Conservation (phyloP, 2,888 invertebrate genomes). For the Rambutsinella grinnellia region DNA sequence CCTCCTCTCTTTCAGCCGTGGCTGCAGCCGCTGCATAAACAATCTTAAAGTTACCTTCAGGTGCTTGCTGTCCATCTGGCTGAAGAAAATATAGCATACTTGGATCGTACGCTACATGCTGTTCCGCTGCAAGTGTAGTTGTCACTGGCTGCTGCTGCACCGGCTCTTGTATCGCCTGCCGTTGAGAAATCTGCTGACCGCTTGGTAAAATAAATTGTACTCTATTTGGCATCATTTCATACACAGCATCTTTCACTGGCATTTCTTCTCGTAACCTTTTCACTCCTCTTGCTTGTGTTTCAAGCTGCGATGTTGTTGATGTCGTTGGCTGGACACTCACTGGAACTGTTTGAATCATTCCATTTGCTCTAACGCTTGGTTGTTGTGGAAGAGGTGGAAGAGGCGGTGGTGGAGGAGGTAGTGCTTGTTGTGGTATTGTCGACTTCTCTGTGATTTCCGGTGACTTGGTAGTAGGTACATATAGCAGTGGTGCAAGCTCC, state of each 20-base stretch:
- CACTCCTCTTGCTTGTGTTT: no score
- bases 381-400: neutral
- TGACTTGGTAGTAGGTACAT: neutral
- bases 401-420: neutral
- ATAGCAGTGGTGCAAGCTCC: no score
- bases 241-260: no score
- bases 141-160: neutral
- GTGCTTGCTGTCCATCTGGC: neutral
- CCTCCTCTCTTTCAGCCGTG: slow-evolving; percentile 46
- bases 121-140: neutral
- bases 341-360: neutral
- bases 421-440: no score
- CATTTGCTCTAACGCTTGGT: neutral
- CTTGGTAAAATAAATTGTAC: slow-evolving; percentile 27
- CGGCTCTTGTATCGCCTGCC: neutral
- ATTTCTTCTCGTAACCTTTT: slow-evolving; percentile 7
- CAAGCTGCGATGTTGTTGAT: no score
- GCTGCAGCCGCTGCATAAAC: slow-evolving; percentile 59
- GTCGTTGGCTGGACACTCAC: no score
- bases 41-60: slow-evolving; percentile 7
- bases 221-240: slow-evolving; percentile 5
- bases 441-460: neutral
- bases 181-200: neutral
- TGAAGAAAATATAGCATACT: slow-evolving; percentile 44
- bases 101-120: slow-evolving; percentile 22